A percentile compares a stretch with the other conserved stretches of the same genome.
These are phyloP conservation scores for Macaria notata DNA, from an alignment of 2,888 invertebrate species.

Conservation along the genomic window DNA sequence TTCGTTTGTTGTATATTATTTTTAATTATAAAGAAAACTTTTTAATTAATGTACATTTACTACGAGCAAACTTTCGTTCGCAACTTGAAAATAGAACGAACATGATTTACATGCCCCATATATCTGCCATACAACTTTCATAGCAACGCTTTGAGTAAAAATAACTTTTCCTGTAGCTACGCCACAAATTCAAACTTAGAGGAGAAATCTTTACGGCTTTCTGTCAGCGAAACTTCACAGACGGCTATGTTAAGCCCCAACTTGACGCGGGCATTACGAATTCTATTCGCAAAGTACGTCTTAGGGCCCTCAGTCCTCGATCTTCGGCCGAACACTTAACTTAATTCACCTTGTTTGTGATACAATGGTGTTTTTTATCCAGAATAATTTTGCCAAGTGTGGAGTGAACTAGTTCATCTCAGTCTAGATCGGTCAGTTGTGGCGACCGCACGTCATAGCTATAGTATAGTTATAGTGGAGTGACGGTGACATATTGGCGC, in stretches of 20 bases:
- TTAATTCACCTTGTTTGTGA: constrained; percentile 59
- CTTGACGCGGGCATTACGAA: constrained; percentile 19
- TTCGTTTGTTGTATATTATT: too few relatives aligned
- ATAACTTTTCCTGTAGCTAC: neutral
- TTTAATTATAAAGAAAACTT: too few relatives aligned
- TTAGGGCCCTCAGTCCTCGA: constrained; percentile 26
- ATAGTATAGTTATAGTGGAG: constrained; percentile 37
- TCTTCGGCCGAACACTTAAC: constrained; percentile 48
- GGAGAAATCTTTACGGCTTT: constrained; percentile 13
- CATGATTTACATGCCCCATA: too few relatives aligned
- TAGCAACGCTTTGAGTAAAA: too few relatives aligned
- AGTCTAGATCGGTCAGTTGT: constrained; percentile 67
- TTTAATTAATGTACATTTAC: too few relatives aligned
- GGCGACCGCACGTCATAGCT: constrained; percentile 61
- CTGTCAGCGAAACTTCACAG: constrained; percentile 13
- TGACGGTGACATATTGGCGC: constrained; percentile 43
- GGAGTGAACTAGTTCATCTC: constrained; percentile 56
- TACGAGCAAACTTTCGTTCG: too few relatives aligned
- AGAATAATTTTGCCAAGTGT: constrained; percentile 60
- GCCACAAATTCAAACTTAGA: constrained; percentile 6
- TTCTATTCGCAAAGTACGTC: constrained; percentile 20
- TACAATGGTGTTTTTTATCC: constrained; percentile 62
- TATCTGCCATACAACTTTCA: too few relatives aligned
- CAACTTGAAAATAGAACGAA: too few relatives aligned
- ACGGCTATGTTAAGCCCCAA: constrained; percentile 22